Evolutionary conservation across 2,113 vertebrate species (phyloP).

Genomic region (Lepidothrix coronata): DNA sequence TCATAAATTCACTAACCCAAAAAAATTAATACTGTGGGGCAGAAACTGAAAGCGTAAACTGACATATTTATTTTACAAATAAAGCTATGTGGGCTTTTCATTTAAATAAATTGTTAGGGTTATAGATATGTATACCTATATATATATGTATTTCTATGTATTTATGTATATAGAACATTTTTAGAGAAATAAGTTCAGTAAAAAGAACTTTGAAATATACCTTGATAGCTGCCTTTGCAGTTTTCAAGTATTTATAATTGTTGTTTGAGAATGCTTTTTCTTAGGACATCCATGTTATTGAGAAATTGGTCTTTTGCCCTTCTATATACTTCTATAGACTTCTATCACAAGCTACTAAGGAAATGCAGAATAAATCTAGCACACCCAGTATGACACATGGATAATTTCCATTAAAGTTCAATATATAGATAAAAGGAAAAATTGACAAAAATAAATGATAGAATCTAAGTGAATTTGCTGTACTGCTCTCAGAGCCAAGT

Average conservation of each 20-base stretch:
- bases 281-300: not conserved
- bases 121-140: no score
- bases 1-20: conserved; percentile 1
- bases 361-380: conserved; percentile 65
- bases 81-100: not conserved
- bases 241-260: conserved; percentile 25
- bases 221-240: not conserved
- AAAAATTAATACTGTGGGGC: conserved; percentile 5
- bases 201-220: not conserved
- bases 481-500: not conserved
- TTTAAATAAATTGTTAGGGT: not conserved
- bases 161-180: not conserved
- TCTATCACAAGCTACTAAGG: conserved; percentile 40
- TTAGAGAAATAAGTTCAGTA: not conserved
- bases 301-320: conserved; percentile 17
- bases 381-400: not conserved
- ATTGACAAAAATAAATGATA: conserved; percentile 15
- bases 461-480: not conserved
- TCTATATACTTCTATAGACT: conserved; percentile 5
- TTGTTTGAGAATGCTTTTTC: conserved; percentile 15
- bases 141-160: not conserved
- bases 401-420: conserved; percentile 52
- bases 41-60: not conserved
- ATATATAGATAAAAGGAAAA: conserved; percentile 51
- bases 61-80: not conserved